Conservation (phyloP, 2,888 invertebrate genomes). For the Keiferia lycopersicella region DNA sequence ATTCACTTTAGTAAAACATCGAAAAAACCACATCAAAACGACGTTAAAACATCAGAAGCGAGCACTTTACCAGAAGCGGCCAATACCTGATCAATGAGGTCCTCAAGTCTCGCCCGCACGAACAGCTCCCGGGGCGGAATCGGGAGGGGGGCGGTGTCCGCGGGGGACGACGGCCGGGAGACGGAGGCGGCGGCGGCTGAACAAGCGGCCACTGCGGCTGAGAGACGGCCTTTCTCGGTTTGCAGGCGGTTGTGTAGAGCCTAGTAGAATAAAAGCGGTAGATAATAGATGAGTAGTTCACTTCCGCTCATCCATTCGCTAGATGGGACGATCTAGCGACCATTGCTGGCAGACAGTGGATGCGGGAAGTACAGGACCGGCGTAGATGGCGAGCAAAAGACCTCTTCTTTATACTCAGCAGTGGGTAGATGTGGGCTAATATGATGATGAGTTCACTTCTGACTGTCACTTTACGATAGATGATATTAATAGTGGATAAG, state of each 20-base stretch:
- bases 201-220: conserved; percentile 94
- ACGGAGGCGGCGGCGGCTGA: conserved; percentile 96
- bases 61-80: conserved; percentile 45
- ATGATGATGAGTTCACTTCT: too few relatives aligned
- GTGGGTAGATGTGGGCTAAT: too few relatives aligned
- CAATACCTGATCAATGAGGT: conserved; percentile 95
- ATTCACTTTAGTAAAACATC: conserved; percentile 4
- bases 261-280: conserved; percentile 38
- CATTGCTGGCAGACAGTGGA: too few relatives aligned
- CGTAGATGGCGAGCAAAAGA: too few relatives aligned
- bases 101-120: conserved; percentile 92
- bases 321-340: too few relatives aligned
- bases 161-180: conserved; percentile 93
- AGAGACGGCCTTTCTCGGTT: conserved; percentile 91
- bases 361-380: too few relatives aligned
- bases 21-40: conserved; percentile 41
- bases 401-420: too few relatives aligned
- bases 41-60: conserved; percentile 51
- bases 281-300: too few relatives aligned
- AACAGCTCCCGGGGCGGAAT: conserved; percentile 92
- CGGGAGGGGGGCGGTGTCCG: conserved; percentile 91
- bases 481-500: too few relatives aligned
- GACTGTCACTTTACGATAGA: too few relatives aligned
- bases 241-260: conserved; percentile 93
- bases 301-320: too few relatives aligned